Percentiles rank a stretch among this genome's conserved stretches.
phyloP scores from a whole-genome alignment of 2,888 invertebrate species.

The Cyclophora albipunctata region DNA sequence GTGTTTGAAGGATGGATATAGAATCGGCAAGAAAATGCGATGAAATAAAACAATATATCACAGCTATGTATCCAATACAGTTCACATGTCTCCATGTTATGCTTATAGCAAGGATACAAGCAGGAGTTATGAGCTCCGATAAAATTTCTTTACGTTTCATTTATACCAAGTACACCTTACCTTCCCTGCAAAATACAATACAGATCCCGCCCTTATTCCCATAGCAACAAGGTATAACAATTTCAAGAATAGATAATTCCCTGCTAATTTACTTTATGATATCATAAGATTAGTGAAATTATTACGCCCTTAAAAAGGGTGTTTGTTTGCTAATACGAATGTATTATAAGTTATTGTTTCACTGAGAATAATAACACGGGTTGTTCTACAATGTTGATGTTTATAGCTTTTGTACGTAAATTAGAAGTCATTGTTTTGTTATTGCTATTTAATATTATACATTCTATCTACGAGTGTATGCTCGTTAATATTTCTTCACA shows the following conservation, averaged over 20 bases:
- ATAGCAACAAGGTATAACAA: conserved; percentile 4
- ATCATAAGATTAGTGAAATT: conserved; percentile 16
- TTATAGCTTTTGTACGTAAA: not conserved
- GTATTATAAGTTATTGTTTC: not conserved
- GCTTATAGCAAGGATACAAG: not conserved
- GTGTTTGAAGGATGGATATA: too few species aligned
- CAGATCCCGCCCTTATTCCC: conserved; percentile 7
- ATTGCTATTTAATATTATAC: too few species aligned
- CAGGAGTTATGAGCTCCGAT: conserved; percentile 12
- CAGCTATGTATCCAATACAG: conserved; percentile 1
- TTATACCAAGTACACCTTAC: conserved; percentile 12
- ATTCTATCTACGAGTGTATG: too few species aligned
- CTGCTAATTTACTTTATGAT: conserved; percentile 17
- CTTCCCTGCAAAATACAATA: not conserved
- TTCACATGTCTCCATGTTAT: not conserved
- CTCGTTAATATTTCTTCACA: too few species aligned
- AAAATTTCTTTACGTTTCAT: conserved; percentile 25
- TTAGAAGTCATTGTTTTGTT: too few species aligned
- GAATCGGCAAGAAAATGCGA: too few species aligned
- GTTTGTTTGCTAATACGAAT: conserved; percentile 2
- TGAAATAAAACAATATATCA: not conserved
- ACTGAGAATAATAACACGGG: not conserved
- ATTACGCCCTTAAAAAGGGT: conserved; percentile 10
- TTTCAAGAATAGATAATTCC: conserved; percentile 7
- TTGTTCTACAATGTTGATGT: not conserved